Evolutionary conservation across 2,888 invertebrate species (phyloP).

Genomic region (Metellina segmentata): DNA sequence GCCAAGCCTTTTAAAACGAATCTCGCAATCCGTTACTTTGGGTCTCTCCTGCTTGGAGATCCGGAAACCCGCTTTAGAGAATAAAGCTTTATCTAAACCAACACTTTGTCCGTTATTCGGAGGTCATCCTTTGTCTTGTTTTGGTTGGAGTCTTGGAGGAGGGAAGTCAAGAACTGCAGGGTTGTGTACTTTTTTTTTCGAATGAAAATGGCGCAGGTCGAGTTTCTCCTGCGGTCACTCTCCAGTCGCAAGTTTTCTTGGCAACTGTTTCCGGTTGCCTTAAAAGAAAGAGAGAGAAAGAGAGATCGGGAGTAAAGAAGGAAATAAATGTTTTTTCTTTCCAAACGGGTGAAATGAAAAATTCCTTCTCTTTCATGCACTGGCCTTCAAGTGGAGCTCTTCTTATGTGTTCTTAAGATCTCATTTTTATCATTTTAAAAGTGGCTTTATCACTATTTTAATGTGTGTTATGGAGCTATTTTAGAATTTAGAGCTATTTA

Average conservation of each 20-base stretch:
- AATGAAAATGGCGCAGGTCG: not conserved
- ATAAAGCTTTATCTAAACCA: slow-evolving; percentile 67
- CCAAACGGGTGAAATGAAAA: not conserved
- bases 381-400: too few species aligned
- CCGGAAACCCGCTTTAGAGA: slow-evolving; percentile 62
- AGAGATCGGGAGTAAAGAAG: not conserved
- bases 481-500: too few species aligned
- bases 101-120: slow-evolving; percentile 58
- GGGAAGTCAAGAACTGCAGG: not conserved
- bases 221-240: not conserved
- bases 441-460: too few species aligned
- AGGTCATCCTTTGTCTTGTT: slow-evolving; percentile 61
- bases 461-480: too few species aligned
- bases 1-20: slow-evolving; percentile 29
- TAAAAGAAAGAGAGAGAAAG: not conserved
- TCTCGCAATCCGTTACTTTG: slow-evolving; percentile 66
- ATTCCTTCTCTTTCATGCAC: not conserved
- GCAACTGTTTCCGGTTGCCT: not conserved
- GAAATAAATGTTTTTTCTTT: not conserved
- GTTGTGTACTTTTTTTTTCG: not conserved
- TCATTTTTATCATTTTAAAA: too few species aligned
- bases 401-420: too few species aligned
- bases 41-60: slow-evolving; percentile 30
- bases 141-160: slow-evolving; percentile 24
- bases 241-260: not conserved